Evolutionary conservation across 2,888 invertebrate genomes (phyloP).

Genomic region (Galerucella pusilla): DNA sequence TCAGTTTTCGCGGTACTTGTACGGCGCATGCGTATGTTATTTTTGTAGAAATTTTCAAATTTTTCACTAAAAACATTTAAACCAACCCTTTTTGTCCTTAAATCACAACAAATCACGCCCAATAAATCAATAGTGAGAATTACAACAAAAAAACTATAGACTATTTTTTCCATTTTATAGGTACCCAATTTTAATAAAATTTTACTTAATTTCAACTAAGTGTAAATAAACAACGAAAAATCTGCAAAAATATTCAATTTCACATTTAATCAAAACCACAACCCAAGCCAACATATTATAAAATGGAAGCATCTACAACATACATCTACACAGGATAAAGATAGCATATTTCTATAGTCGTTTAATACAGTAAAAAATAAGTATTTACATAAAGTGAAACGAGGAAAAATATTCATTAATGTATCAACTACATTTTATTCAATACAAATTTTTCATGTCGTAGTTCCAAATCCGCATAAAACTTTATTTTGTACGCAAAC

Average conservation of each 20-base stretch:
- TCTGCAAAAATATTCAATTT: not conserved
- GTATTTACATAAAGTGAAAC: conserved; percentile 18
- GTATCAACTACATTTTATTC: conserved; percentile 31
- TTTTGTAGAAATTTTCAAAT: not conserved
- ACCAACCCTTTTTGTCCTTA: not conserved
- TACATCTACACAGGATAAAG: not conserved
- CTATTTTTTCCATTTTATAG: not conserved
- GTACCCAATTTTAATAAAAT: too few relatives aligned
- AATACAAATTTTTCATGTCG: conserved; percentile 32
- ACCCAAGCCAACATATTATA: conserved; percentile 12
- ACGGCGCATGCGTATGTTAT: conserved; percentile 9
- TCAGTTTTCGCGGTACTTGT: conserved; percentile 24
- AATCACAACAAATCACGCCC: not conserved
- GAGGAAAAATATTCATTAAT: conserved; percentile 36
- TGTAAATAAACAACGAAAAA: not conserved
- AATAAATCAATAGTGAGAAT: conserved; percentile 8
- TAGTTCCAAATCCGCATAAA: conserved; percentile 34
- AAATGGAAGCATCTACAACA: conserved; percentile 23
- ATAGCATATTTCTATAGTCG: not conserved
- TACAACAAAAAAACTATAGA: not conserved
- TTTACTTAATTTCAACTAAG: not conserved
- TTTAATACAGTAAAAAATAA: conserved; percentile 9
- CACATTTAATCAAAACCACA: not conserved
- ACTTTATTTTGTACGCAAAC: conserved; percentile 37
- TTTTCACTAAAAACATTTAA: conserved; percentile 1